These are phyloP conservation scores for Encarsia formosa DNA, from an alignment of 2,888 invertebrate species.

Conservation along the genomic window DNA sequence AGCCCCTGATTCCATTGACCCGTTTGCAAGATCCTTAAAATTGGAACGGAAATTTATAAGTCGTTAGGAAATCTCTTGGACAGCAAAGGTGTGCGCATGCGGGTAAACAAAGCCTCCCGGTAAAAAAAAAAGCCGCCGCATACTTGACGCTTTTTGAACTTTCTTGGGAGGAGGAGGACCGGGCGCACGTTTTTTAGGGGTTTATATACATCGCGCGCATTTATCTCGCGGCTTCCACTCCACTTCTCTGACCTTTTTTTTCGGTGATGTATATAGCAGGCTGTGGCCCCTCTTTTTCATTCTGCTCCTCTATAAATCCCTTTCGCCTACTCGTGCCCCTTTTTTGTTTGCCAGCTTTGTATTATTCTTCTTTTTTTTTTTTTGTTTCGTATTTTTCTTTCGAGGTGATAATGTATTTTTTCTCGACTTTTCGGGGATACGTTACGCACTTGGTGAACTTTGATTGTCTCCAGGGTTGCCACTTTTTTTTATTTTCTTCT, in stretches of 20 bases:
- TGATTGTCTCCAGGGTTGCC: no score
- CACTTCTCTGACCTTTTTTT: conserved; percentile 11
- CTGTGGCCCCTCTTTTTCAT: conserved; percentile 20
- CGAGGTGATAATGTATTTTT: no score
- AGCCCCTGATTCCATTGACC: no score
- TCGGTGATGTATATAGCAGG: conserved; percentile 1
- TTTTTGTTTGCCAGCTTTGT: not conserved
- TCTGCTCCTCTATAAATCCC: conserved; percentile 10
- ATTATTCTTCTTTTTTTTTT: not conserved
- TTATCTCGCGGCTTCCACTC: conserved; percentile 19
- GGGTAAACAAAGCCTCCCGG: not conserved
- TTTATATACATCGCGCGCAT: conserved; percentile 11
- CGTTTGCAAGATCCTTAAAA: no score
- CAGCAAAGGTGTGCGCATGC: not conserved
- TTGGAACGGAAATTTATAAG: conserved; percentile 6
- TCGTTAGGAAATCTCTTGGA: conserved; percentile 2
- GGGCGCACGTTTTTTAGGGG: conserved; percentile 9
- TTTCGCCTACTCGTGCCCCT: not conserved
- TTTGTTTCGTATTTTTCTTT: not conserved
- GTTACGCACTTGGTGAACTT: no score
- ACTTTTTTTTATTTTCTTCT: no score
- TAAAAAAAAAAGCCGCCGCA: conserved; percentile 3
- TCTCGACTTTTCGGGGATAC: no score
- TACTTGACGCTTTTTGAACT: no score
- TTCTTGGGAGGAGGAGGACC: no score